Percentiles rank a stretch among this genome's conserved stretches.
Conservation (phyloP, 2,888 invertebrate species). For the Bugula neritina region DNA sequence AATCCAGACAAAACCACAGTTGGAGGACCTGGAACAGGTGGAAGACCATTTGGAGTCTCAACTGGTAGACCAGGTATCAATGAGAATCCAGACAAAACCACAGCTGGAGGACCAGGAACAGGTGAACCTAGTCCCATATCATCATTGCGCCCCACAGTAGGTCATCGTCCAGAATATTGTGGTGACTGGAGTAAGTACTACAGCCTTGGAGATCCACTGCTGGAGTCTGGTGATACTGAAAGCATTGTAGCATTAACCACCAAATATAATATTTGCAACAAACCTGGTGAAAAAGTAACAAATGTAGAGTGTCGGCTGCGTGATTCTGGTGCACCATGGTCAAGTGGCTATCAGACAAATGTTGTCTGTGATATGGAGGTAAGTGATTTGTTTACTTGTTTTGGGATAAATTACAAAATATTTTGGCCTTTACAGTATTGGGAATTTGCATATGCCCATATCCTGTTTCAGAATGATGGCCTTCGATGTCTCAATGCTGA, state of each 20-base stretch:
- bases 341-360: background rate
- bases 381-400: background rate
- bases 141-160: background rate
- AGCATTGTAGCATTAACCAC: background rate
- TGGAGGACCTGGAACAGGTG: background rate
- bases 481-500: constrained; percentile 6
- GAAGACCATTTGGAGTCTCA: background rate
- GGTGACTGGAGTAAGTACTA: constrained; percentile 3
- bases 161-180: background rate
- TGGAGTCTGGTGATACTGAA: background rate
- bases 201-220: constrained; percentile 8
- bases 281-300: constrained; percentile 2
- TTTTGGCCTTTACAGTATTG: too few relatives aligned
- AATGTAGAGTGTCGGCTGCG: background rate
- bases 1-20: background rate
- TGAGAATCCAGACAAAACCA: background rate
- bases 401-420: too few relatives aligned
- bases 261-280: background rate
- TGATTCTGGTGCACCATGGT: background rate
- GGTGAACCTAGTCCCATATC: background rate
- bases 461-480: constrained; percentile 9
- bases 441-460: too few relatives aligned
- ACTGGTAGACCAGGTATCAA: background rate
- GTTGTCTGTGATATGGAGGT: constrained; percentile 23
- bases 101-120: background rate